Evolutionary conservation across 2,888 invertebrate genomes (phyloP).

Genomic region (Drosophila lacicola): DNA sequence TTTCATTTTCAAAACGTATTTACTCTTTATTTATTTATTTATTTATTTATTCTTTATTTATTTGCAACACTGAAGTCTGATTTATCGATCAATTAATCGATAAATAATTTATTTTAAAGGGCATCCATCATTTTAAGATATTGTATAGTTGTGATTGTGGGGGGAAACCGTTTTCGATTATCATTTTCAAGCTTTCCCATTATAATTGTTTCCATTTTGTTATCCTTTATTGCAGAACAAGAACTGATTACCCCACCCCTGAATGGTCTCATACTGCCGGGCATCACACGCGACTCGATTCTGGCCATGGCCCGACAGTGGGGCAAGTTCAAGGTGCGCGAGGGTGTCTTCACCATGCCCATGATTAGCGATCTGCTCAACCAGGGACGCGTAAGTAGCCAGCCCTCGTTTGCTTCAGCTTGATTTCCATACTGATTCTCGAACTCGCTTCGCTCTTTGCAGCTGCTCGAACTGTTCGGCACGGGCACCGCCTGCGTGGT

Average conservation of each 20-base stretch:
- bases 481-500: constrained; percentile 99
- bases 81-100: no score
- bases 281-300: constrained; percentile 95
- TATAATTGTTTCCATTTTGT: neutral
- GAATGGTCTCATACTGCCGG: constrained; percentile 97
- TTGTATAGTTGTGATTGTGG: no score
- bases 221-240: constrained; percentile 87
- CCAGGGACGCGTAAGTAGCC: constrained; percentile 91
- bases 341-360: constrained; percentile 93
- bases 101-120: no score
- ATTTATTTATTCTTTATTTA: no score
- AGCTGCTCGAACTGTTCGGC: constrained; percentile 98
- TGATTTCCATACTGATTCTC: neutral
- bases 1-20: no score
- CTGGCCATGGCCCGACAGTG: constrained; percentile 92
- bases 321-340: constrained; percentile 94
- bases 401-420: no score
- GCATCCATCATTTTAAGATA: no score
- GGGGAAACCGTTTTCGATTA: neutral
- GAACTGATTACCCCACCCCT: constrained; percentile 97
- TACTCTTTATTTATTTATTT: no score
- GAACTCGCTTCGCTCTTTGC: constrained; percentile 38
- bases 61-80: no score
- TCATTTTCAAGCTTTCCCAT: neutral
- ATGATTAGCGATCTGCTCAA: constrained; percentile 90